A percentile compares a stretch with the other conserved stretches of the same genome.
These are phyloP conservation scores for Drosophila nigrodunni DNA, from an alignment of 1,140 invertebrate species.

Conservation along the genomic window DNA sequence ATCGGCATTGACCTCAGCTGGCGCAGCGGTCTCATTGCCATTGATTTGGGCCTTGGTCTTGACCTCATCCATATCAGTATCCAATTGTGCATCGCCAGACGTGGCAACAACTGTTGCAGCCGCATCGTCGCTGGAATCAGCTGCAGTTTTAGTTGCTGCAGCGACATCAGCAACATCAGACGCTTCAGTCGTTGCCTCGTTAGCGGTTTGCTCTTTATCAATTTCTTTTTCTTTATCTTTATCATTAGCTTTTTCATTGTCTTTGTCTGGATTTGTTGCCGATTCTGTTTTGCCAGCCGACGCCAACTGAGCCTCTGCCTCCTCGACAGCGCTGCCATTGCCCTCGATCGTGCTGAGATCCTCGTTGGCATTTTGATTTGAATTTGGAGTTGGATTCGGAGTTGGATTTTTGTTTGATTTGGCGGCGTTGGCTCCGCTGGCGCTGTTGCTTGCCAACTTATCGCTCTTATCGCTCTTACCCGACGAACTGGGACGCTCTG, in stretches of 20 bases:
- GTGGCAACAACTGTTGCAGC: constrained; percentile 40
- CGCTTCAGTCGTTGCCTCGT: constrained; percentile 45
- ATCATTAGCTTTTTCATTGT: constrained; percentile 35
- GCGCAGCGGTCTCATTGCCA: constrained; percentile 53
- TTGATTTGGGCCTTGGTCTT: constrained; percentile 53
- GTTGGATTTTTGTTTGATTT: constrained; percentile 51
- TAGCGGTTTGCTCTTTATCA: constrained; percentile 25
- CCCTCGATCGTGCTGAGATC: constrained; percentile 53
- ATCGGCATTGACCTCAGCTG: constrained; percentile 61
- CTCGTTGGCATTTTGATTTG: constrained; percentile 38
- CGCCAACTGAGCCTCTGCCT: constrained; percentile 47
- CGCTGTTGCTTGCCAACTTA: constrained; percentile 34
- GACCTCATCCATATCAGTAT: constrained; percentile 57
- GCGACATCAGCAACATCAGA: constrained; percentile 17
- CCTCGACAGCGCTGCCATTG: constrained; percentile 69
- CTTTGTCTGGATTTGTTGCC: constrained; percentile 55
- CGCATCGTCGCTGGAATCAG: constrained; percentile 34
- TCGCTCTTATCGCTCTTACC: constrained; percentile 77
- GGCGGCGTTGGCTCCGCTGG: constrained; percentile 50
- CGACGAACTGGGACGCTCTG: constrained; percentile 84
- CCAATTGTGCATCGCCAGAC: constrained; percentile 46
- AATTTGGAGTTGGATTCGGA: constrained; percentile 28
- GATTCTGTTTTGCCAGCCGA: constrained; percentile 55
- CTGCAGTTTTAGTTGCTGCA: too few relatives aligned
- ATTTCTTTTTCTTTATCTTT: constrained; percentile 25